phyloP scores from a whole-genome alignment of 2,113 vertebrate species.

The Puma concolor region DNA sequence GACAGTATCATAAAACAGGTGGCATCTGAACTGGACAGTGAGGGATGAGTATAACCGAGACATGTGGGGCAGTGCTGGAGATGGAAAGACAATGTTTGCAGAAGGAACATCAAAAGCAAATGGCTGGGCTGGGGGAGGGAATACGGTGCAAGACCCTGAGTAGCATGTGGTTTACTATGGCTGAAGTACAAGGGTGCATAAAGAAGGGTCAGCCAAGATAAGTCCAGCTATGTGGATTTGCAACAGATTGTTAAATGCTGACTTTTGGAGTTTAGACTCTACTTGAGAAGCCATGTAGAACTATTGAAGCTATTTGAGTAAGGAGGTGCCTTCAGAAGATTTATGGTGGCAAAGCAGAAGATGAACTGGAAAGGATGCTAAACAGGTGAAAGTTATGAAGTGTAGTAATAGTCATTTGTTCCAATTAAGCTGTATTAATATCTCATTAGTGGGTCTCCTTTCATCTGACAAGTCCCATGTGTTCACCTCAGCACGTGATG shows the following conservation, averaged over 20 bases:
- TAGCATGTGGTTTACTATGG: not conserved
- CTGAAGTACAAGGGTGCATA: not conserved
- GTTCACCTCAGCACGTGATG: not conserved
- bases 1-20: not conserved
- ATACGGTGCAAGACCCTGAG: accelerated
- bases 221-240: not conserved
- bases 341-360: not conserved
- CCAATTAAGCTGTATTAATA: not conserved
- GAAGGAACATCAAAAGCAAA: not conserved
- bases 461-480: not conserved
- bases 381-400: not conserved
- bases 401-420: not conserved
- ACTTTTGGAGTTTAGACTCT: not conserved
- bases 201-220: not conserved
- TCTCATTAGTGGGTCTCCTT: not conserved
- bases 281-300: not conserved
- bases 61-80: no score
- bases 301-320: not conserved
- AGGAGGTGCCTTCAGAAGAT: not conserved
- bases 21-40: no score
- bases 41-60: not conserved
- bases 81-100: not conserved
- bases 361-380: not conserved
- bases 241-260: not conserved
- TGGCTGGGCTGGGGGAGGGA: not conserved